phyloP scores from a whole-genome alignment of 2,113 vertebrate species.

The Formicarius rufipectus region DNA sequence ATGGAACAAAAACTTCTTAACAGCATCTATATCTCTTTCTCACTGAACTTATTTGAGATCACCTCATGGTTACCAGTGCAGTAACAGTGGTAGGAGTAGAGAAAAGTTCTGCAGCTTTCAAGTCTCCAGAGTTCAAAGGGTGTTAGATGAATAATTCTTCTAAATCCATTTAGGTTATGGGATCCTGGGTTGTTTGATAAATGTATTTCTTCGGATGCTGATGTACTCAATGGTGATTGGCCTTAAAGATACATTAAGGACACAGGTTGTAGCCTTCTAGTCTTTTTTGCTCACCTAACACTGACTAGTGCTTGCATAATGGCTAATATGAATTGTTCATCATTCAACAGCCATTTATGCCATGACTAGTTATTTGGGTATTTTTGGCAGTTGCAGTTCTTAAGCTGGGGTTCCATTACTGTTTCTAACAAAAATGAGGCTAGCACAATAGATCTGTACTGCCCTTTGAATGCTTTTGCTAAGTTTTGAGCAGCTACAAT shows the following conservation, averaged over 20 bases:
- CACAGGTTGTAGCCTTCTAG: background rate
- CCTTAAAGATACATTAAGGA: background rate
- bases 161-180: background rate
- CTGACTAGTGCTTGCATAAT: background rate
- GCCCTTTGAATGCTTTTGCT: background rate
- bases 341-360: background rate
- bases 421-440: background rate
- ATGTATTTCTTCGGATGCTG: background rate
- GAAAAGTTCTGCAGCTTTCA: background rate
- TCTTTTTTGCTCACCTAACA: background rate
- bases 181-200: background rate
- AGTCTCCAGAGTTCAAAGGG: background rate
- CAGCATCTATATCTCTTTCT: background rate
- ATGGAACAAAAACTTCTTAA: too few relatives aligned
- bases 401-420: background rate
- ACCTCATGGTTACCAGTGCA: background rate
- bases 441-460: background rate
- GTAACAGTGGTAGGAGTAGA: background rate
- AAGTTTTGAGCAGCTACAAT: background rate
- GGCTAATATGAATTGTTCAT: background rate
- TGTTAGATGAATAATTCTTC: background rate
- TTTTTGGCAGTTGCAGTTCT: background rate
- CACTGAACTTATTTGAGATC: background rate
- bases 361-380: background rate
- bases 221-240: background rate